These are phyloP conservation scores for Phrynocephalus vlangalii DNA, from an alignment of 2,797 vertebrate genomes.

Conservation along the genomic window DNA sequence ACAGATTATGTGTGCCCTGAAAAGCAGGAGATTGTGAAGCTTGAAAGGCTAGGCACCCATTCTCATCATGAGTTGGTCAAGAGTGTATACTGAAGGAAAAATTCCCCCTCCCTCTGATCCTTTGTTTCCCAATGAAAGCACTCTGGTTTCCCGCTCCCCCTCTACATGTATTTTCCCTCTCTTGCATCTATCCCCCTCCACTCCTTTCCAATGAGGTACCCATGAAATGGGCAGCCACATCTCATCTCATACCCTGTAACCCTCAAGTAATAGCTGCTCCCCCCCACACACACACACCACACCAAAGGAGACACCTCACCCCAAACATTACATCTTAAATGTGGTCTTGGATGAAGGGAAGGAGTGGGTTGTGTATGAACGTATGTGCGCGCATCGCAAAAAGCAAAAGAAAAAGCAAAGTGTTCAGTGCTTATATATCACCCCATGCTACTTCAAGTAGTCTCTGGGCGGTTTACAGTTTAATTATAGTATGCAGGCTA, in stretches of 20 bases:
- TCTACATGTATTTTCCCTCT: background rate
- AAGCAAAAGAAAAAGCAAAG: too few species aligned
- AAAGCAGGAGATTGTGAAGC: constrained; percentile 16
- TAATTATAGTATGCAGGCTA: too few species aligned
- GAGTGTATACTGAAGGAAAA: background rate
- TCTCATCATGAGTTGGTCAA: constrained; percentile 24
- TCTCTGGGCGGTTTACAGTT: too few species aligned
- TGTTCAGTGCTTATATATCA: too few species aligned
- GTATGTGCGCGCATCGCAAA: too few species aligned
- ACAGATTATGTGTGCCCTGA: constrained; percentile 20
- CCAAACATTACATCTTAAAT: background rate
- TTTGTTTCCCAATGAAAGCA: constrained; percentile 10
- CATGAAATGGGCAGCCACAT: background rate
- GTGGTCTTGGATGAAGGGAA: too few species aligned
- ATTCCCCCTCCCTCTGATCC: background rate
- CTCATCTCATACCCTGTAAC: background rate
- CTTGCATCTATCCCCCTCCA: background rate
- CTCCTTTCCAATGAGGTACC: background rate
- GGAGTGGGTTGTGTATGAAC: background rate
- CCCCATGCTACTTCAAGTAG: too few species aligned
- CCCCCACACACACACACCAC: too few species aligned
- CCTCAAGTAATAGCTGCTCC: too few species aligned
- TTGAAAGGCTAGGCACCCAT: constrained; percentile 20
- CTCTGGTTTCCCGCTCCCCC: background rate
- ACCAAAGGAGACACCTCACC: background rate